These are phyloP conservation scores for Carposina sasakii DNA, from an alignment of 1,140 invertebrate genomes.

Conservation along the genomic window DNA sequence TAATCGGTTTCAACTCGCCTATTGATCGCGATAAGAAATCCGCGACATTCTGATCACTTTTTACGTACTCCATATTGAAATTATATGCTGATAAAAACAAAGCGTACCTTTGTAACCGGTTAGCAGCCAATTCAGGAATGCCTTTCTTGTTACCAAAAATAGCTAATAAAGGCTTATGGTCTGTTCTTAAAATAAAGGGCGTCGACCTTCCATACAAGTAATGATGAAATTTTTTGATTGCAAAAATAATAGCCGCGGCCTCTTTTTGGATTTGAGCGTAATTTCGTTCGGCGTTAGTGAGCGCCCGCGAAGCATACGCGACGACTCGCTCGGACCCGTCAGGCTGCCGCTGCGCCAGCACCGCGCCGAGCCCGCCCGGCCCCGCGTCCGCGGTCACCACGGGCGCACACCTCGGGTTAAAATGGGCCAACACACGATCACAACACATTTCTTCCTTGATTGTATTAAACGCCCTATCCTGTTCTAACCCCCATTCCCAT, in stretches of 20 bases:
- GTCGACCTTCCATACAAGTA: slow-evolving; percentile 7
- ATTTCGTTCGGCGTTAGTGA: slow-evolving; percentile 39
- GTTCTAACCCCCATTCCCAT: background rate
- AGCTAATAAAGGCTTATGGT: slow-evolving; percentile 14
- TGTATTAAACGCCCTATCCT: background rate
- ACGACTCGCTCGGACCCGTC: slow-evolving; percentile 13
- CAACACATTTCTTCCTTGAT: background rate
- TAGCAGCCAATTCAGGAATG: slow-evolving; percentile 16
- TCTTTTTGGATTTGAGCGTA: slow-evolving; percentile 38
- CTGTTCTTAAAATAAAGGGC: background rate
- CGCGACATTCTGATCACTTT: slow-evolving; percentile 2
- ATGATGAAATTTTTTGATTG: slow-evolving; percentile 23
- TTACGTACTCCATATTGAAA: slow-evolving; percentile 7
- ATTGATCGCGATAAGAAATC: slow-evolving; percentile 1
- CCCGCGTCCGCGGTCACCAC: slow-evolving; percentile 7
- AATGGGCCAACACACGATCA: background rate
- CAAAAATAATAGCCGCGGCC: slow-evolving; percentile 20
- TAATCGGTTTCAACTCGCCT: background rate
- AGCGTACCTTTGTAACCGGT: slow-evolving; percentile 31
- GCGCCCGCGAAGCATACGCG: slow-evolving; percentile 48
- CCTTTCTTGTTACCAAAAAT: slow-evolving; percentile 36
- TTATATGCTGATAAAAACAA: slow-evolving; percentile 13
- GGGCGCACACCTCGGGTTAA: background rate
- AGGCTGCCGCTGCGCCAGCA: background rate
- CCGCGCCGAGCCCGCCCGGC: slow-evolving; percentile 1